A percentile compares a stretch with the other conserved stretches of the same genome.
These are phyloP conservation scores for Heliconius melpomene DNA, from an alignment of 1,140 invertebrate species.

Conservation along the genomic window DNA sequence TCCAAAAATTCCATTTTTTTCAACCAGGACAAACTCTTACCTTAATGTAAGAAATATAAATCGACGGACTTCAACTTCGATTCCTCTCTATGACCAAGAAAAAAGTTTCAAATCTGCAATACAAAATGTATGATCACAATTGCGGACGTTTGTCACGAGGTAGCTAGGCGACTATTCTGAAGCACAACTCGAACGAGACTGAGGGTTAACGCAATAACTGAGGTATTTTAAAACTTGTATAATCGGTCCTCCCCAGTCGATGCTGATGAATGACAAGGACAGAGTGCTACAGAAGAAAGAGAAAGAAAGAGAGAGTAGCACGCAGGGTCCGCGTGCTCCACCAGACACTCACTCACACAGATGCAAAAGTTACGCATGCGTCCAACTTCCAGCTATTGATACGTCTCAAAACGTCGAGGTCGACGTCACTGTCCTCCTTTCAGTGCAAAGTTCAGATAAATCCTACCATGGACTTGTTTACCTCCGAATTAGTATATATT, in stretches of 20 bases:
- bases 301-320: conserved; percentile 54
- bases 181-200: conserved; percentile 68
- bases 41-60: conserved; percentile 37
- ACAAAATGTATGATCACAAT: conserved; percentile 60
- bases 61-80: neutral
- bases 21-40: conserved; percentile 39
- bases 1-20: neutral
- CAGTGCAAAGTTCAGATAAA: conserved; percentile 60
- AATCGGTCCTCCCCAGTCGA: conserved; percentile 64
- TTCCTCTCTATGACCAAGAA: conserved; percentile 25
- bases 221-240: conserved; percentile 77
- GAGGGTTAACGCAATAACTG: conserved; percentile 59
- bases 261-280: conserved; percentile 48
- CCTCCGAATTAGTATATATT: conserved; percentile 27
- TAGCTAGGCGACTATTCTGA: conserved; percentile 51
- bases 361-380: conserved; percentile 67
- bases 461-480: conserved; percentile 26
- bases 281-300: conserved; percentile 53
- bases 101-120: conserved; percentile 52
- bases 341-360: conserved; percentile 66
- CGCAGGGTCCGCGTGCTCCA: conserved; percentile 66
- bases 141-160: conserved; percentile 54
- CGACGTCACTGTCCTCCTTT: conserved; percentile 73
- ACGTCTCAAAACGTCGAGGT: conserved; percentile 60
- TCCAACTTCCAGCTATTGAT: conserved; percentile 58